Base-by-base conservation (phyloP, 2,888 invertebrate species). In the Pinctada fucata region DNA sequence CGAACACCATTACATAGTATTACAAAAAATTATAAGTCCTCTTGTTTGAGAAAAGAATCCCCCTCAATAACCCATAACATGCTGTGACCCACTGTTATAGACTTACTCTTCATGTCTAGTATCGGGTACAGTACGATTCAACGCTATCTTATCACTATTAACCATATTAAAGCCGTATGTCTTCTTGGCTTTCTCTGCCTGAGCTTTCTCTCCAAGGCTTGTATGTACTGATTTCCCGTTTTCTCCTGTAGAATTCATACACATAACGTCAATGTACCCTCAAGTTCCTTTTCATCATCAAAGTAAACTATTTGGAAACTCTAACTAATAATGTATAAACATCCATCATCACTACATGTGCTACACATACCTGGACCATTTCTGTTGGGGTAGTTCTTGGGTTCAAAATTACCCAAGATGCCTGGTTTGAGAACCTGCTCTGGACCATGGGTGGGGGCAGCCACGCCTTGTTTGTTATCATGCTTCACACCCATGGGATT, bases 391-490 rank as follows among this genome's bases (percentile, higher is more conserved):
- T 85, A 82, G 3, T 87, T 92, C 86, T 93, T 94, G 0, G 97
- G 97, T 90, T 99, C 99, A 92, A 96, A 99, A 92, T 99, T 99
- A 10, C 94, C 94, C 5, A 91, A 83, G 2, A 89, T 85, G 3
- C 91, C 92, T 13, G 88, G 84, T 58, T 86, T 91, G 76, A 93
- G 90, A 1, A 91, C 85, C 13, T 93, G 86, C 77, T 84, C 83
- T 13, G 90, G 89, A 4, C 89, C 88, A 82, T 82, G 82, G 2
- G 68, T 76, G 47, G 78, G 81, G 6, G 76, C 50, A 6, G 63
- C 16, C 3, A 72, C 67, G 49, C 69, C 48, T 66, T 63, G 69
- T 13, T 58, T 64, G 3, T 66, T 75, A 49, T 72, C 76, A 48
- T 76, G 50, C n/a, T 78, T 72, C 48, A 75, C 58, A n/a, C 80